phyloP scores from a whole-genome alignment of 2,888 invertebrate species.

The Cryptocephalus moraei region DNA sequence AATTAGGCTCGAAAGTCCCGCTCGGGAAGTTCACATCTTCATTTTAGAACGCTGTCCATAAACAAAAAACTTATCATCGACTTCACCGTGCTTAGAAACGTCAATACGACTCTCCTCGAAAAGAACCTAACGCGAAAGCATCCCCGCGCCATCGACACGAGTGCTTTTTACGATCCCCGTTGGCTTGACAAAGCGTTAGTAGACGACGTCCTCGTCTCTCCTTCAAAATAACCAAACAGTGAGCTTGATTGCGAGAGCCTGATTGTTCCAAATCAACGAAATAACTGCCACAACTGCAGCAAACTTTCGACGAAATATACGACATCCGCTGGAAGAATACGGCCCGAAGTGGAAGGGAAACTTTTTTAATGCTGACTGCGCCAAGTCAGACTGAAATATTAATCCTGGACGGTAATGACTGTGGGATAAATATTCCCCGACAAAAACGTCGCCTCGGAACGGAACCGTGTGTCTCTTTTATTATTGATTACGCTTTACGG shows the following conservation, averaged over 20 bases:
- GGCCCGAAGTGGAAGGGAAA: neutral
- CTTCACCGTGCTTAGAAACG: too few species aligned
- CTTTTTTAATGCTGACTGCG: conserved; percentile 7
- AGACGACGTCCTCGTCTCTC: conserved; percentile 38
- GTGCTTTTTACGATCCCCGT: conserved; percentile 46
- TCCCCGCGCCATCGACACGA: conserved; percentile 42
- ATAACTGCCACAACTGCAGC: conserved; percentile 29
- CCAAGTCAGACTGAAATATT: conserved; percentile 4
- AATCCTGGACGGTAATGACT: neutral
- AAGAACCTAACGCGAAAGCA: too few species aligned
- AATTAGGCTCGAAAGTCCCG: too few species aligned
- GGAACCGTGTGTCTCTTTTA: too few species aligned
- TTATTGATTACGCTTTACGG: too few species aligned
- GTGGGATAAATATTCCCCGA: too few species aligned
- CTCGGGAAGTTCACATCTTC: too few species aligned
- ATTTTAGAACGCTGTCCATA: too few species aligned
- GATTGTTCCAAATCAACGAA: conserved; percentile 41
- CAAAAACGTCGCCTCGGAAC: too few species aligned
- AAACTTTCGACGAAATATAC: conserved; percentile 17
- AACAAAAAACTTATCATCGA: too few species aligned
- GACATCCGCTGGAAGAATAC: conserved; percentile 12
- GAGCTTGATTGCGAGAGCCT: conserved; percentile 40
- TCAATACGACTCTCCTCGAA: too few species aligned
- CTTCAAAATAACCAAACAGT: conserved; percentile 38
- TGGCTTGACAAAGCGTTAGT: conserved; percentile 44